Percentiles rank a stretch among this genome's conserved stretches.
Conservation (phyloP, 2,797 vertebrate genomes). For the Phoeniculus purpureus region DNA sequence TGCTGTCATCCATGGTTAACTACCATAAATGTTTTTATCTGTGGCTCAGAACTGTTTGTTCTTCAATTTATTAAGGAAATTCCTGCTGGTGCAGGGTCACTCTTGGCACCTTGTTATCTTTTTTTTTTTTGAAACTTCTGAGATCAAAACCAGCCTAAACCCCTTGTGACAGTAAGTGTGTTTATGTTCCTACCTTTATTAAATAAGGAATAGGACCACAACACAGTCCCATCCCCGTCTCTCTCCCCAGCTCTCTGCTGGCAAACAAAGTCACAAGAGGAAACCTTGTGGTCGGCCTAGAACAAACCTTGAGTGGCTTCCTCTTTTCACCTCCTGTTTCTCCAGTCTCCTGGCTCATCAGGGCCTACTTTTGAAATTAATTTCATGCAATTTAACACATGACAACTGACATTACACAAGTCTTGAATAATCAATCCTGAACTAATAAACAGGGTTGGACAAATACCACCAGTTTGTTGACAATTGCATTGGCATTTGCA, state of each 20-base stretch:
- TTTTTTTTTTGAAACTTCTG: not conserved
- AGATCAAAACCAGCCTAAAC: slow-evolving; percentile 54
- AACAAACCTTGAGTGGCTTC: not conserved
- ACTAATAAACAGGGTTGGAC: not conserved
- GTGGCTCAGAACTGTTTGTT: not conserved
- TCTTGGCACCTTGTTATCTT: not conserved
- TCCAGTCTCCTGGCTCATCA: not conserved
- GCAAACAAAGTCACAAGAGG: not conserved
- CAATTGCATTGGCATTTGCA: not conserved
- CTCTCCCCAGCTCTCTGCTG: not conserved
- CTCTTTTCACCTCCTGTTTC: not conserved
- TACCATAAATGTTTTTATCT: slow-evolving; percentile 35
- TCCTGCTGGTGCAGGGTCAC: not conserved
- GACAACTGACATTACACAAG: not conserved
- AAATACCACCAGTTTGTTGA: not conserved
- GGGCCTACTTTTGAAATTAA: not conserved
- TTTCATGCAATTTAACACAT: not conserved
- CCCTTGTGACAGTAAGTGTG: slow-evolving; percentile 14
- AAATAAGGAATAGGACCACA: not conserved
- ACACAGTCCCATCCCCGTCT: too few species aligned
- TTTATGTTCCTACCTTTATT: not conserved
- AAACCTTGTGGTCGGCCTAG: not conserved
- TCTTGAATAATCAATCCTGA: not conserved
- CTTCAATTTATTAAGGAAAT: not conserved
- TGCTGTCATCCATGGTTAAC: slow-evolving; percentile 31